These are phyloP conservation scores for Anarrhichthys ocellatus DNA, from an alignment of 2,113 vertebrate genomes.

Conservation along the genomic window DNA sequence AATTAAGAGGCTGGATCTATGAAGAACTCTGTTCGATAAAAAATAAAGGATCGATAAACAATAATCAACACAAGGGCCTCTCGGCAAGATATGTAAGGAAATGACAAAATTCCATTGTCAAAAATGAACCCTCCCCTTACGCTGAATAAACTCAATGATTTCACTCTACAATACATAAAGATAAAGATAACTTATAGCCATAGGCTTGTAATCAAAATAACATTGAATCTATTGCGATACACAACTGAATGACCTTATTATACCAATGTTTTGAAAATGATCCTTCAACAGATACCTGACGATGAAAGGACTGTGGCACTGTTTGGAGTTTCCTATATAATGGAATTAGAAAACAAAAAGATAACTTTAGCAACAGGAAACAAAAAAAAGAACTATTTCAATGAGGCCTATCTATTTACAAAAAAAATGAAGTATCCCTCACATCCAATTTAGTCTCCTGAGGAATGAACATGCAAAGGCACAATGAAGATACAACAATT, in stretches of 20 bases:
- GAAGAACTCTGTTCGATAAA: too few species aligned
- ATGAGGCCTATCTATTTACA: background rate
- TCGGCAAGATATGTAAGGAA: background rate
- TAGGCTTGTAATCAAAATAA: background rate
- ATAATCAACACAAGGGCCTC: background rate
- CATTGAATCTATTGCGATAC: background rate
- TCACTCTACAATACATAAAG: background rate
- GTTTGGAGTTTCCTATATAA: background rate
- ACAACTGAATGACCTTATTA: background rate
- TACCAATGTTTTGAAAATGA: background rate
- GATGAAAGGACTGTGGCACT: background rate
- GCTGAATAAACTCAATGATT: background rate
- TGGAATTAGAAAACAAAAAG: background rate
- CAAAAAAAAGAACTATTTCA: background rate
- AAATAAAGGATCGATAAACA: background rate
- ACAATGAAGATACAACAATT: conserved; percentile 12
- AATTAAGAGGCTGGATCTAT: too few species aligned
- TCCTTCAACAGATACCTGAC: background rate
- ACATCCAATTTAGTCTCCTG: background rate
- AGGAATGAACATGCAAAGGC: background rate
- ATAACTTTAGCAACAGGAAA: background rate
- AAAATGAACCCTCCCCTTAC: background rate
- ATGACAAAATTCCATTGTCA: background rate
- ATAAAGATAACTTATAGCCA: background rate
- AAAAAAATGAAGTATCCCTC: background rate